Evolutionary conservation across 2,113 vertebrate genomes (phyloP).

Genomic region (Zeus faber): DNA sequence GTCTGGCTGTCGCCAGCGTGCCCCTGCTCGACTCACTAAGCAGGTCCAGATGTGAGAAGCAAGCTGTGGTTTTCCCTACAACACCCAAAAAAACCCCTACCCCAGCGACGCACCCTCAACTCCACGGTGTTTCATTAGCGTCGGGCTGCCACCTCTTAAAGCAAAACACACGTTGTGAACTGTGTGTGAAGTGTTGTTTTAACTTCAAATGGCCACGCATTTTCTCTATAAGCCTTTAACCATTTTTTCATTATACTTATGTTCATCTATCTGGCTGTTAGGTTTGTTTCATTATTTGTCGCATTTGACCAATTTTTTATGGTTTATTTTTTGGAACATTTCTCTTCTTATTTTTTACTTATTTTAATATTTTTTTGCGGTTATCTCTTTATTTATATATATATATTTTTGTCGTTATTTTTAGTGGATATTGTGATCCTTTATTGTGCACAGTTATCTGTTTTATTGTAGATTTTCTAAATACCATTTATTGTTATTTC

Average conservation of each 20-base stretch:
- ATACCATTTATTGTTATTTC: too few species aligned
- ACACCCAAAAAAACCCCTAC: conserved; percentile 35
- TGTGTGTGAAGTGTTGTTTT: conserved; percentile 1
- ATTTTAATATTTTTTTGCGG: conserved; percentile 1
- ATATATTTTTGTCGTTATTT: too few species aligned
- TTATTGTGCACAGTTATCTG: background rate
- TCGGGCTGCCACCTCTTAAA: conserved; percentile 33
- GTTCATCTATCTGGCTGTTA: too few species aligned
- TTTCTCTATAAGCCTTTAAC: too few species aligned
- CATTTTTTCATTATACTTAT: background rate
- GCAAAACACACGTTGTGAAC: conserved; percentile 21
- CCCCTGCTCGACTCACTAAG: conserved; percentile 59
- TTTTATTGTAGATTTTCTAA: too few species aligned
- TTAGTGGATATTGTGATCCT: too few species aligned
- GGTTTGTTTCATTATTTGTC: too few species aligned
- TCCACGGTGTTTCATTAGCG: conserved; percentile 61
- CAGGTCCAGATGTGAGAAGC: conserved; percentile 68
- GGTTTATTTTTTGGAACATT: background rate
- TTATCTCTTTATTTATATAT: too few species aligned
- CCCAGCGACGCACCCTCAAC: conserved; percentile 68
- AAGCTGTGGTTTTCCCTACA: conserved; percentile 52
- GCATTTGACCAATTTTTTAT: too few species aligned
- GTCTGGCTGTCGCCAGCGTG: conserved; percentile 64
- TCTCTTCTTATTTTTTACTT: background rate
- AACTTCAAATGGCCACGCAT: too few species aligned